These are phyloP conservation scores for Copidosoma aretas DNA, from an alignment of 2,888 invertebrate genomes.

Conservation along the genomic window DNA sequence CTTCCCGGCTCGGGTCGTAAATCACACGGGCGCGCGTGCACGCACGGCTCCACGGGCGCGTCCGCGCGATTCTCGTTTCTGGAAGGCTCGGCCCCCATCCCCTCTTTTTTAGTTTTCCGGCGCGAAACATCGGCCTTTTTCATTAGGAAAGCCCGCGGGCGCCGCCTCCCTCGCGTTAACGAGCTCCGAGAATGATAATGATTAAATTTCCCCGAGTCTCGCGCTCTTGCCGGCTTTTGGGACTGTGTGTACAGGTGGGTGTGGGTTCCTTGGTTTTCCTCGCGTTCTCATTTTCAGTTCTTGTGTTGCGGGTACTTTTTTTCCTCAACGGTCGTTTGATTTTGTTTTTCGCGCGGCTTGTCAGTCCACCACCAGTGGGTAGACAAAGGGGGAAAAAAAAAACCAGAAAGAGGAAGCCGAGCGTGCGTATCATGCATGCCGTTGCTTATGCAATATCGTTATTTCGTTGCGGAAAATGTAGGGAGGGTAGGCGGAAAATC, in stretches of 20 bases:
- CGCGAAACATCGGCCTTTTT: conserved; percentile 1
- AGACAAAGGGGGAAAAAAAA: no score
- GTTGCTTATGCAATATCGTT: conserved; percentile 20
- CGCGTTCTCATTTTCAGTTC: background rate
- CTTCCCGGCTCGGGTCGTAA: background rate
- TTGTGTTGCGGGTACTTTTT: background rate
- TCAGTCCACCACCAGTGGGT: background rate
- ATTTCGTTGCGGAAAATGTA: conserved; percentile 17
- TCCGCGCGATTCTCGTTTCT: no score
- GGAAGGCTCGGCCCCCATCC: no score
- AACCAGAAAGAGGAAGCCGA: background rate
- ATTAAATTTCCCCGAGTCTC: conserved; percentile 14
- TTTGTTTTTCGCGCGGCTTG: background rate
- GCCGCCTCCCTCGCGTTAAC: conserved; percentile 5
- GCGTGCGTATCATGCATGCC: conserved; percentile 9
- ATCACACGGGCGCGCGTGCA: no score
- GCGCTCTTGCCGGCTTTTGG: conserved; percentile 1
- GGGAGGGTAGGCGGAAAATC: background rate
- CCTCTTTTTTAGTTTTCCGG: conserved; percentile 4
- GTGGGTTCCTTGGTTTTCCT: background rate
- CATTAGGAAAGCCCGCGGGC: conserved; percentile 8
- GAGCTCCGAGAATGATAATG: conserved; percentile 28
- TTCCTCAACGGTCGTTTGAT: background rate
- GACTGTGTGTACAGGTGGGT: background rate
- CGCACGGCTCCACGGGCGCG: no score